Percentiles rank a stretch among this genome's conserved stretches.
phyloP scores from a whole-genome alignment of 2,797 vertebrate species.

The Rhodeus uyekii region DNA sequence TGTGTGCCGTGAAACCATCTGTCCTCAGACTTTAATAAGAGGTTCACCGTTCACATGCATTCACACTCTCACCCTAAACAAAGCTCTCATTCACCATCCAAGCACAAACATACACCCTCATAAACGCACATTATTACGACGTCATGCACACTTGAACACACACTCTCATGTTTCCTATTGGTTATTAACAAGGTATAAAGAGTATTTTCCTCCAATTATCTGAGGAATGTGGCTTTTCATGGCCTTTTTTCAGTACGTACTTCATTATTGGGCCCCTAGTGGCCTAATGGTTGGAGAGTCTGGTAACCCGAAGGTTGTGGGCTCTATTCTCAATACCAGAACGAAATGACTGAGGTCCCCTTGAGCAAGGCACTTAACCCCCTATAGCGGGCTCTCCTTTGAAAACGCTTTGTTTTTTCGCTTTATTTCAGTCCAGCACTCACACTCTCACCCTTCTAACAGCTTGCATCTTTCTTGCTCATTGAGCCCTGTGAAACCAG shows the following conservation, averaged over 20 bases:
- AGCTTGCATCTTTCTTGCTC: neutral
- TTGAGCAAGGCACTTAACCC: too few species aligned
- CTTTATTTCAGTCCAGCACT: neutral
- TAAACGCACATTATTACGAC: neutral
- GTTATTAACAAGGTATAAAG: constrained; percentile 33
- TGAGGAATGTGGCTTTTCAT: neutral
- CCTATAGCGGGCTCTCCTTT: too few species aligned
- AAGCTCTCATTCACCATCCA: constrained; percentile 8
- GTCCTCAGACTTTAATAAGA: constrained; percentile 36
- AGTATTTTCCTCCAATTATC: constrained; percentile 31
- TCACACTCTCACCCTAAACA: neutral
- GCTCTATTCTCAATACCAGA: too few species aligned
- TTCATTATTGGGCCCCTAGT: too few species aligned
- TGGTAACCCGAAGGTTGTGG: too few species aligned
- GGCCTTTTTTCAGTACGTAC: neutral
- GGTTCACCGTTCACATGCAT: neutral
- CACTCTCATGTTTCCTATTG: constrained; percentile 11
- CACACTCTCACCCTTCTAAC: neutral
- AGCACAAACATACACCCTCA: neutral
- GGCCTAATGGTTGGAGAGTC: too few species aligned
- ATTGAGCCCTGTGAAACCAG: neutral
- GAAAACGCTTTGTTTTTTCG: too few species aligned
- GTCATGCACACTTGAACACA: neutral
- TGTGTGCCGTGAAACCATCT: constrained; percentile 9
- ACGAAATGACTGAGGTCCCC: too few species aligned